Base-by-base conservation (phyloP, 2,797 vertebrate genomes). In the Sandelia bainsii region DNA sequence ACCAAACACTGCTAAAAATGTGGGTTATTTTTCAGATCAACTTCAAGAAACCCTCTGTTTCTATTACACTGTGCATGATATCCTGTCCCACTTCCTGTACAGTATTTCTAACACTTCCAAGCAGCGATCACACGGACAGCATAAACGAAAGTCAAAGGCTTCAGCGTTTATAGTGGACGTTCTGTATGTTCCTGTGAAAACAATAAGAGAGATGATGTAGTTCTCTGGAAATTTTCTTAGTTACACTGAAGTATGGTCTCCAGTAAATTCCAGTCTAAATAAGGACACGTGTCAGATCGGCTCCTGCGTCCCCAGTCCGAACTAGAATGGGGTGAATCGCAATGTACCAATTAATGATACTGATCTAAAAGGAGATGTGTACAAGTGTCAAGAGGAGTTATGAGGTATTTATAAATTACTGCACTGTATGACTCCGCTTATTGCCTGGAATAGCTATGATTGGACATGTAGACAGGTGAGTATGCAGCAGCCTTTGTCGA, bases 371-470 rank as follows among this genome's bases (percentile, higher is more conserved):
- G 20, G 40, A 2, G 1, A 44, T 67, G 32, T 48, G 39, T 32
- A 17, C 23, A 65, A 12, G 76, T 46, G 51, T 80, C 58, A 58
- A 6, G 5, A 32, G 49, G 46, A 62, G 29, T 13, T 37, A 65
- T 83, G 69, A 88, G 51, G 75, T 84, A 66, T 74, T 62, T 48
- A 11, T 5, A 53, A 27, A 50, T 77, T 42, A 67, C 32, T 46
- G 67, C 42, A 40, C 20, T 20, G 54, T 65, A 29, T 79, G 76
- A 76, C 64, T 74, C 19, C 8, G 54, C 23, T 45, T 58, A 51
- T 52, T 2, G n/a, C 71, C 52, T 54, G 61, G 32, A 87, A 80
- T 81, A 87, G 79, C 48, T 79, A 77, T 81, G 86, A 84, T 85
- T 5, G 44, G 23, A 42, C 81, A 77, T 62, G 71, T 60, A 62